Conservation (phyloP, 2,797 vertebrate genomes). For the Chromobotia macracanthus region DNA sequence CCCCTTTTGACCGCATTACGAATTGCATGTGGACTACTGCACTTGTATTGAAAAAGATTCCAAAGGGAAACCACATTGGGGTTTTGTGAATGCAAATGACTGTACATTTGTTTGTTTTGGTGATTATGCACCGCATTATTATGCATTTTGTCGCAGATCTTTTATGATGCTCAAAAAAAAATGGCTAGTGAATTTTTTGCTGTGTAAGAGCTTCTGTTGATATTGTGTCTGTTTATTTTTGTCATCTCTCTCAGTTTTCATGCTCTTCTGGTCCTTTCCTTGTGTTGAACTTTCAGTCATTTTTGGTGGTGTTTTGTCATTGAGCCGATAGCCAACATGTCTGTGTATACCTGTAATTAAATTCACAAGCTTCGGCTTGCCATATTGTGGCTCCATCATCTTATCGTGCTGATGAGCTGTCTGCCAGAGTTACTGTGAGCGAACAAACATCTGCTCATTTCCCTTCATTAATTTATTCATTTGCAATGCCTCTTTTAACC, state of each 20-base stretch:
- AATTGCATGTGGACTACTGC: too few relatives aligned
- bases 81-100: too few relatives aligned
- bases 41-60: too few relatives aligned
- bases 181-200: not conserved
- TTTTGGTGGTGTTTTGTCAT: slow-evolving; percentile 10
- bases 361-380: slow-evolving; percentile 27
- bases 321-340: not conserved
- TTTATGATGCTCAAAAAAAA: too few relatives aligned
- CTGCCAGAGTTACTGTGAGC: slow-evolving; percentile 7
- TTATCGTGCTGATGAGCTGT: slow-evolving; percentile 36
- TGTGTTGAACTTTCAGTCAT: not conserved
- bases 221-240: slow-evolving; percentile 14
- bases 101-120: too few relatives aligned
- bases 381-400: slow-evolving; percentile 34
- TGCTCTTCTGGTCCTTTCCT: too few relatives aligned
- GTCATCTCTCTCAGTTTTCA: not conserved
- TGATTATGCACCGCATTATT: too few relatives aligned
- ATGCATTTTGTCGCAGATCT: too few relatives aligned
- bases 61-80: too few relatives aligned
- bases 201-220: not conserved
- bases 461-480: slow-evolving; percentile 39
- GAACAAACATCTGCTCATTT: slow-evolving; percentile 37
- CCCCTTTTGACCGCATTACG: too few relatives aligned
- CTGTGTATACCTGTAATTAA: not conserved
- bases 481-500: slow-evolving; percentile 31